Conservation (phyloP, 1,140 invertebrate species). For the Bombus cullumanus region DNA sequence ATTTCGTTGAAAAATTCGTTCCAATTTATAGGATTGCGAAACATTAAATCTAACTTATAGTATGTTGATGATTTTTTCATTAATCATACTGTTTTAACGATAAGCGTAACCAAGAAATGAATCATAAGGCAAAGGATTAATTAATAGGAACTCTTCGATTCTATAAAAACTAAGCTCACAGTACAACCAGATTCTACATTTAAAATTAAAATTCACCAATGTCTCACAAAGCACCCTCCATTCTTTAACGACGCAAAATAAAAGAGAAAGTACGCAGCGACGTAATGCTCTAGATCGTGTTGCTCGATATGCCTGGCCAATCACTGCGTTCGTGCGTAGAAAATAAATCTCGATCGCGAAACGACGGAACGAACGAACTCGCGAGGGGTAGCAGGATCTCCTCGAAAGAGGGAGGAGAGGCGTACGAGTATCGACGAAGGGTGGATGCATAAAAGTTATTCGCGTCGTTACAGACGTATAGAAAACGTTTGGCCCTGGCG, state of each 20-base stretch:
- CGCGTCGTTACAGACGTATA: constrained; percentile 70
- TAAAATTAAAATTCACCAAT: not conserved
- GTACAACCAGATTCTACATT: not conserved
- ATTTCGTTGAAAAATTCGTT: not conserved
- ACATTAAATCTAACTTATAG: not conserved
- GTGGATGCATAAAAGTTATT: constrained; percentile 62
- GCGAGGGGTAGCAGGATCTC: not conserved
- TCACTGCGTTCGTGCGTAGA: constrained; percentile 34
- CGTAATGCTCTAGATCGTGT: constrained; percentile 20
- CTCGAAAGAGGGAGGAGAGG: constrained; percentile 44
- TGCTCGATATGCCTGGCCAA: constrained; percentile 38
- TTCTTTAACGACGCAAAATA: no score
- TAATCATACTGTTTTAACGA: no score
- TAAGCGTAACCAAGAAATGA: no score
- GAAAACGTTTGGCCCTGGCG: constrained; percentile 65
- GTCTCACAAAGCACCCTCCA: no score
- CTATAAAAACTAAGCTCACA: not conserved
- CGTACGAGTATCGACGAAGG: constrained; percentile 36
- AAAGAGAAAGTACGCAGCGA: not conserved
- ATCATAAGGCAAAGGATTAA: not conserved
- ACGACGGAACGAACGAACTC: constrained; percentile 11
- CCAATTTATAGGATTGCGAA: not conserved
- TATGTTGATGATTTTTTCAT: not conserved
- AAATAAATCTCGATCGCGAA: constrained; percentile 60
- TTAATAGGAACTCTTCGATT: not conserved